Percentiles rank a stretch among this genome's conserved stretches.
phyloP scores from a whole-genome alignment of 1,140 invertebrate species.

The Holotrichia oblita region DNA sequence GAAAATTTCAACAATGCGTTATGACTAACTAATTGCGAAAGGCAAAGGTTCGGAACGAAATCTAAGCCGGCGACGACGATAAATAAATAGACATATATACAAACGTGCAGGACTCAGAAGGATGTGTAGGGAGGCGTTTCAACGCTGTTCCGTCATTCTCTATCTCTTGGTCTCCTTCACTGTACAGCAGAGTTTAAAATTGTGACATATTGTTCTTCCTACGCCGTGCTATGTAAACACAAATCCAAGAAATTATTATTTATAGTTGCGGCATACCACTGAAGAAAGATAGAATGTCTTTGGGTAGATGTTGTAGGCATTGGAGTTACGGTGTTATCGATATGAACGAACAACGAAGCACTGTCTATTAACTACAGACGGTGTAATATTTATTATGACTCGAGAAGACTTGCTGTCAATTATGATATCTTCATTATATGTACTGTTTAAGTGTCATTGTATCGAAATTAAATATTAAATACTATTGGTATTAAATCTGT shows the following conservation, averaged over 20 bases:
- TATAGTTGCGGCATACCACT: not conserved
- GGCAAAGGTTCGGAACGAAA: not conserved
- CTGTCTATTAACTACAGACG: not conserved
- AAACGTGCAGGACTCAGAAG: not conserved
- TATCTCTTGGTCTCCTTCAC: not conserved
- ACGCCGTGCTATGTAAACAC: conserved; percentile 21
- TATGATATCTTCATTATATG: conserved; percentile 22
- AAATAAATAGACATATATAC: conserved; percentile 15
- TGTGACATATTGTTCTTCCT: conserved; percentile 33
- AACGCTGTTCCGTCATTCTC: not conserved
- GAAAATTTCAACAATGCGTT: conserved; percentile 20
- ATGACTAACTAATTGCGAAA: conserved; percentile 34
- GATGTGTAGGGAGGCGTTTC: conserved; percentile 9
- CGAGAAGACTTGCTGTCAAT: not conserved
- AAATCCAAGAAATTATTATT: conserved; percentile 33
- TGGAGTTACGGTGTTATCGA: conserved; percentile 1
- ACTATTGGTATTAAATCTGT: not conserved
- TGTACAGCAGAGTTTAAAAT: not conserved
- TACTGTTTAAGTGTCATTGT: not conserved
- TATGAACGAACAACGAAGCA: not conserved
- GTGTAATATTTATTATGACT: conserved; percentile 10
- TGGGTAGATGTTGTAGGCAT: conserved; percentile 2
- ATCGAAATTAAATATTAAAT: not conserved
- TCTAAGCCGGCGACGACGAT: conserved; percentile 2
- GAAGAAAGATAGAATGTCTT: not conserved